A percentile compares a stretch with the other conserved stretches of the same genome.
Conservation (phyloP, 2,797 vertebrate species). For the Microctenopoma lineatum region DNA sequence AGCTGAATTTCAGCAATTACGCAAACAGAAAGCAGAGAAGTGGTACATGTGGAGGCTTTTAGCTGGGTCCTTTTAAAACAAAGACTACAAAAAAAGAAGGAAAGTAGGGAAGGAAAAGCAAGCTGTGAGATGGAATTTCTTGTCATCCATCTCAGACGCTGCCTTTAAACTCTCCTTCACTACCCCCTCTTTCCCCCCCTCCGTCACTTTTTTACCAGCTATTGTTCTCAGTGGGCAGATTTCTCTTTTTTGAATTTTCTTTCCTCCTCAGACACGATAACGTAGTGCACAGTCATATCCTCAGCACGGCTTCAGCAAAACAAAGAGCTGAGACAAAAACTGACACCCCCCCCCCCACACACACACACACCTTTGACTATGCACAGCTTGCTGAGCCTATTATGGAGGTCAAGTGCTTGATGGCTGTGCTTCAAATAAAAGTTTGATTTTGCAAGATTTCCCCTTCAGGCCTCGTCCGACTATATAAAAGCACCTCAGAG, state of each 20-base stretch:
- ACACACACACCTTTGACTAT: background rate
- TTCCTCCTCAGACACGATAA: slow-evolving; percentile 57
- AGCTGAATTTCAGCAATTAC: slow-evolving; percentile 63
- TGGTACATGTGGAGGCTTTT: slow-evolving; percentile 37
- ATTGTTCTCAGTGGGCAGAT: slow-evolving; percentile 63
- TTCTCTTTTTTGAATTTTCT: slow-evolving; percentile 43
- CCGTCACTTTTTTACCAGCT: slow-evolving; percentile 62
- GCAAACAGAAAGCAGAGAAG: slow-evolving; percentile 51
- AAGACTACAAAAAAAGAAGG: slow-evolving; percentile 5
- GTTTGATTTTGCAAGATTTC: slow-evolving; percentile 6
- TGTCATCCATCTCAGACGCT: slow-evolving; percentile 49
- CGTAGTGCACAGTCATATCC: slow-evolving; percentile 62
- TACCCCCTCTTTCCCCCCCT: slow-evolving; percentile 1
- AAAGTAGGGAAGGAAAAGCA: slow-evolving; percentile 26
- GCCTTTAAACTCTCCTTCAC: slow-evolving; percentile 17
- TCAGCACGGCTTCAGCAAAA: slow-evolving; percentile 51
- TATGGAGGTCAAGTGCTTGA: slow-evolving; percentile 38
- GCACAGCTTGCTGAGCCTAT: background rate
- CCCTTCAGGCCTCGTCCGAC: background rate
- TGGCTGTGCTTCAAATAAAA: slow-evolving; percentile 12
- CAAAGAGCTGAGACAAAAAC: slow-evolving; percentile 63
- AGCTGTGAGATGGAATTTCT: slow-evolving; percentile 47
- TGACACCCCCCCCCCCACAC: slow-evolving; percentile 7
- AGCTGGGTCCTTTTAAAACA: slow-evolving; percentile 58
- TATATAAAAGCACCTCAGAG: slow-evolving; percentile 1